Base-by-base conservation (phyloP, 2,888 invertebrate species). In the Melanchra persicariae region DNA sequence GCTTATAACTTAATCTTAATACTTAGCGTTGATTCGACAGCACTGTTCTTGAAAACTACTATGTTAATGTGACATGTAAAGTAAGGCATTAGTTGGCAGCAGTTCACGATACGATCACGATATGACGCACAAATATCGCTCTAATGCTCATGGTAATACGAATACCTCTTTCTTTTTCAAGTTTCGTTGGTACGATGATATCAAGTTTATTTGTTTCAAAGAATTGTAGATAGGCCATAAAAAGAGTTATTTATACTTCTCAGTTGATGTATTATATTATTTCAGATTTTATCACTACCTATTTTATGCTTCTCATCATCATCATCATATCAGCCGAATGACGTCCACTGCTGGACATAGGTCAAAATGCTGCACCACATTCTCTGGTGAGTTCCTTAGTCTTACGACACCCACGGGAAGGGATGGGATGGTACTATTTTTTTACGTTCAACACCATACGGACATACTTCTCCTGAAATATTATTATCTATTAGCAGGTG, bases 1-100 rank as follows among this genome's bases (percentile, higher is more conserved):
- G 68, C 88, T 82, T 81, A 34, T 84, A n/a, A 52, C 77, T 87
- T 88, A 74, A 15, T 55, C 75, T 72, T 2, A 62, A 49, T 57
- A 37, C 26, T 85, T 69, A 81, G 19, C 87, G 90, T 90, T 90
- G 91, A 91, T 91, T 87, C 87, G 85, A 90, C 89, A 92, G 90
- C 90, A 91, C 89, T 92, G 89, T 90, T 93, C 89, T 91, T 88
- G 88, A 92, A 91, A 93, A 93, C 86, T 90, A 88, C 91, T 92
- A 93, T 92, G 92, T 91, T 93, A 94, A 94, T 93, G 90, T 92
- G 90, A 91, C 92, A 94, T 94, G 93, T 92, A 93, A 94, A 93
- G 91, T 91, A 90, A 91, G 90, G 85, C 81, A 85, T 89, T 86
- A 85, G 85, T 72, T 73, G 78, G 71, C 69, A 55, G 49, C 70